Evolutionary conservation across 2,888 invertebrate species (phyloP), one percentile per base, ranked within the genome.

Genomic region (Hydrotaea cyrtoneurina): DNA sequence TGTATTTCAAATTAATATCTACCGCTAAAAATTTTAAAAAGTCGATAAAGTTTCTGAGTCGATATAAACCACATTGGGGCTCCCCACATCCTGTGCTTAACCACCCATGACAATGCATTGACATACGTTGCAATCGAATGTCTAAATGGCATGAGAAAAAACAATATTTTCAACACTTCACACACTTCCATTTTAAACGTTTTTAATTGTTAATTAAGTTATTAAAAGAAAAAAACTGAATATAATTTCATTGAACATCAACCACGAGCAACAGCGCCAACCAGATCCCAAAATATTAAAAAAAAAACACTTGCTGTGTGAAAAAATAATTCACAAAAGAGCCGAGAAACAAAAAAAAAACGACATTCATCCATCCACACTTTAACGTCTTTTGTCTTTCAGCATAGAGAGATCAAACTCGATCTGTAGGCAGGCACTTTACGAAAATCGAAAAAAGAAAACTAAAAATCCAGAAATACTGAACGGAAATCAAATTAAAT

Each of bases 201-300:
- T 31, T 79, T 83, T 83, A 86, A 86, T 86, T 87, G 83, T 85
- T 86, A 87, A 87, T 87, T 85, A 87, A 87, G 86, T 81, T 79
- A 71, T 78, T 72, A 82, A 82, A 79, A 62, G 78, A 62, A 55
- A 66, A 46, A n/a, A n/a, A n/a, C n/a, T n/a, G n/a, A n/a, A n/a
- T n/a, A 57, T 39, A 62, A 82, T 78, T 43, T 62, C 5, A 77
- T 69, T 75, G n/a, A 64, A 55, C 78, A 86, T 86, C 83, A 86
- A 83, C 86, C 87, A 87, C 39, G 39, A 39, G 11, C 39, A 36
- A 86, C 77, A 83, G 84, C 82, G 83, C 50, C 66, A 53, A 21
- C 69, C 64, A 80, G 74, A 84, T 69, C 53, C 19, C 59, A 31
- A 55, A 62, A 78, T 81, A n/a, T n/a, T n/a, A 59, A 84, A 76